Percentiles rank a stretch among this genome's conserved stretches.
phyloP scores from a whole-genome alignment of 30 jellyfish, hydroid and myxozoan species.

The Morbakka virulenta region DNA sequence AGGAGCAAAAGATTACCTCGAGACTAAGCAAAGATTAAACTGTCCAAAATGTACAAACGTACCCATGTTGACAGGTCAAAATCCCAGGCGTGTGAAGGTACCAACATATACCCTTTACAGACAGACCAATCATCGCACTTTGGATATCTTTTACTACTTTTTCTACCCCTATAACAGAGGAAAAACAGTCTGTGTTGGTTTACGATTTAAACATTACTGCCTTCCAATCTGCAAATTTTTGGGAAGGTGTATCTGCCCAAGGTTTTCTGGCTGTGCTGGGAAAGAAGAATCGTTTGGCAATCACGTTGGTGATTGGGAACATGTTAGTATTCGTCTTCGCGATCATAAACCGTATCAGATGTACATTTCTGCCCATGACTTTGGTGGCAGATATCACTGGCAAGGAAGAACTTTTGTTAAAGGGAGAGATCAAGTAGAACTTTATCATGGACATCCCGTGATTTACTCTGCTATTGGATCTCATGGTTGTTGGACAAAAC shows the following conservation, averaged over 20 bases:
- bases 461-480: neutral
- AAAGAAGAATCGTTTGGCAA: slow-evolving; percentile 28
- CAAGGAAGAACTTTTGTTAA: neutral
- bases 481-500: neutral
- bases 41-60: slow-evolving; percentile 19
- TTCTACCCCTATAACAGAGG: slow-evolving; percentile 67
- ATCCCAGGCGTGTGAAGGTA: slow-evolving; percentile 5
- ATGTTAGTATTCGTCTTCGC: slow-evolving; percentile 44
- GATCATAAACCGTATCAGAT: slow-evolving; percentile 16
- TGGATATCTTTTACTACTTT: slow-evolving; percentile 37
- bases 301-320: slow-evolving; percentile 85
- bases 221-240: neutral
- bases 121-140: neutral
- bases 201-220: neutral
- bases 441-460: neutral
- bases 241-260: neutral
- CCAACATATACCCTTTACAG: slow-evolving; percentile 35
- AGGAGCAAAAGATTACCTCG: neutral
- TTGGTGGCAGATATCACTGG: slow-evolving; percentile 43
- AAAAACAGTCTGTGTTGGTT: slow-evolving; percentile 54
- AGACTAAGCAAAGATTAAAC: neutral
- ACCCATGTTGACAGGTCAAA: slow-evolving; percentile 20
- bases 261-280: slow-evolving; percentile 1
- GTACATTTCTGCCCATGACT: slow-evolving; percentile 50
- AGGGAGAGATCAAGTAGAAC: slow-evolving; percentile 3